phyloP scores from a whole-genome alignment of 2,113 vertebrate genomes.

The Paracanthobrama guichenoti region DNA sequence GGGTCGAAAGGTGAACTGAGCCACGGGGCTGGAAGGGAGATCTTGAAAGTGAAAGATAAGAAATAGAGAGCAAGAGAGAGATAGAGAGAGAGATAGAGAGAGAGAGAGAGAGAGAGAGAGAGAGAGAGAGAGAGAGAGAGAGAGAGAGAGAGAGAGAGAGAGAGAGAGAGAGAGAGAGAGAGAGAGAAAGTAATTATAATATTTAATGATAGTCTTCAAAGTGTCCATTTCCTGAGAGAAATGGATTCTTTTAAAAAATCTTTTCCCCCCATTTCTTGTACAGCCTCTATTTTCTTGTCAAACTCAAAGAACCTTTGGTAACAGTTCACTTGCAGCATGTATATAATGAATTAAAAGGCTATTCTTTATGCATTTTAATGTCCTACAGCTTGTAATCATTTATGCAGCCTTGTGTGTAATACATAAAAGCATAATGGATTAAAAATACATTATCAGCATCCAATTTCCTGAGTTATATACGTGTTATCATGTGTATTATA shows the following conservation, averaged over 20 bases:
- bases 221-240: slow-evolving; percentile 23
- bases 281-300: slow-evolving; percentile 21
- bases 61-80: background rate
- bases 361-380: background rate
- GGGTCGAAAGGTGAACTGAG: slow-evolving; percentile 86
- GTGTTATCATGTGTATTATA: slow-evolving; percentile 3
- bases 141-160: slow-evolving; percentile 14
- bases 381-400: background rate
- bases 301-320: background rate
- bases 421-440: background rate
- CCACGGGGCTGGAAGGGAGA: slow-evolving; percentile 80
- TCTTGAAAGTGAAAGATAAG: slow-evolving; percentile 65
- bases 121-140: no score
- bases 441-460: background rate
- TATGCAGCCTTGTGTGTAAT: background rate
- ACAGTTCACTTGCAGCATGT: background rate
- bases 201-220: slow-evolving; percentile 31
- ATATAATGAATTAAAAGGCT: background rate
- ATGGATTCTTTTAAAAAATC: background rate
- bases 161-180: background rate
- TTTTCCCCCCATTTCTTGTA: background rate
- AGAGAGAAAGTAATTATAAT: background rate
- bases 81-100: background rate
- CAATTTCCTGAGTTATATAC: background rate
- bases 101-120: no score